A percentile compares a stretch with the other conserved stretches of the same genome.
Conservation (phyloP, 2,113 vertebrate genomes). For the Chamaea fasciata region DNA sequence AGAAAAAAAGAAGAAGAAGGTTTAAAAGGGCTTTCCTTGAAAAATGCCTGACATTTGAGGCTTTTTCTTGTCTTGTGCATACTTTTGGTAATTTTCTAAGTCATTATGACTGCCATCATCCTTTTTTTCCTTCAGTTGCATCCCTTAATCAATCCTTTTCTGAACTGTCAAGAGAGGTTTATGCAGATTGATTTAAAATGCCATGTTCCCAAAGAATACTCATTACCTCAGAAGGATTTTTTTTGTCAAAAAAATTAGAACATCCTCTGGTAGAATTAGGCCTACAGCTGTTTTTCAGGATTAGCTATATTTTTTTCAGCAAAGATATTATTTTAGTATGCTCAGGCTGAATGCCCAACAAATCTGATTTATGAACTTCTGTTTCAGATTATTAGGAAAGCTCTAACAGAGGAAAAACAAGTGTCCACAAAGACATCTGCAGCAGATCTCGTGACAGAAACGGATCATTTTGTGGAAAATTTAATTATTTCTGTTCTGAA, state of each 20-base stretch:
- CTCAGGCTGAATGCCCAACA: neutral
- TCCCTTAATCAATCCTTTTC: neutral
- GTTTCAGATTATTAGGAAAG: slow-evolving; percentile 80
- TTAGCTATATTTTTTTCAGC: neutral
- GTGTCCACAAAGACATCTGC: slow-evolving; percentile 86
- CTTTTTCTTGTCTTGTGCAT: neutral
- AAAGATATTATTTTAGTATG: neutral
- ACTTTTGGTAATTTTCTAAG: neutral
- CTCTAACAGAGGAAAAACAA: slow-evolving; percentile 80
- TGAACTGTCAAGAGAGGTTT: neutral
- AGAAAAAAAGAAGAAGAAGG: accelerated
- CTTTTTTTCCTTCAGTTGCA: neutral
- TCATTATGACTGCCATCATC: neutral
- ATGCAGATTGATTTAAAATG: neutral
- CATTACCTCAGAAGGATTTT: neutral
- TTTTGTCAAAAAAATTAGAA: neutral
- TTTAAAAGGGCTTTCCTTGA: neutral
- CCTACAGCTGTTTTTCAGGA: neutral
- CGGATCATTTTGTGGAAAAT: slow-evolving; percentile 84
- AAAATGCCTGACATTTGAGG: neutral
- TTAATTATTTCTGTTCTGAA: slow-evolving; percentile 83
- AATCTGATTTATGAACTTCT: neutral
- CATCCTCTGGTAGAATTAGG: neutral
- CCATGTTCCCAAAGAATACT: neutral
- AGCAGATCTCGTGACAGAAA: slow-evolving; percentile 86